phyloP scores from a whole-genome alignment of 2,113 vertebrate species.

The Cryptomyrus ogoouensis region DNA sequence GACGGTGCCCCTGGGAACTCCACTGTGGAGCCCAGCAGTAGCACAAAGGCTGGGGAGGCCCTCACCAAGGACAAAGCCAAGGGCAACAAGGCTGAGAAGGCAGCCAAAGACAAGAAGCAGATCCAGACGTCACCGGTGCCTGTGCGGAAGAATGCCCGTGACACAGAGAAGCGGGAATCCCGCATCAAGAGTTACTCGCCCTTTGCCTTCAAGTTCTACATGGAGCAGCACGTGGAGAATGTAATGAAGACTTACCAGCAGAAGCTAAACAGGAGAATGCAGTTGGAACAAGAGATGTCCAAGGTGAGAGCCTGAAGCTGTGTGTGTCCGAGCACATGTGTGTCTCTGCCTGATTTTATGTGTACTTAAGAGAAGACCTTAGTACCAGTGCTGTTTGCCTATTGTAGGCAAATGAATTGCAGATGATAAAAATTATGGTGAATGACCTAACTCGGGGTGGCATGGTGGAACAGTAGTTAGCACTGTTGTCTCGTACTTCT shows the following conservation, averaged over 20 bases:
- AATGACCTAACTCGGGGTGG: neutral
- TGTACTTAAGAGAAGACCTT: neutral
- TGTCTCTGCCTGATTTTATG: neutral
- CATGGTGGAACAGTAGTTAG: neutral
- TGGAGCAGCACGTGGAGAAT: slow-evolving; percentile 98
- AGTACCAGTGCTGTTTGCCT: neutral
- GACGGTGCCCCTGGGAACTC: slow-evolving; percentile 50
- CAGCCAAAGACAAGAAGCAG: slow-evolving; percentile 87
- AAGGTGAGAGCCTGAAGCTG: slow-evolving; percentile 62
- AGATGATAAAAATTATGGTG: neutral
- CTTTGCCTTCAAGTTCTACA: slow-evolving; percentile 97
- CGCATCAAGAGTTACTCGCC: slow-evolving; percentile 97
- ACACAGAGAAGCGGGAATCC: slow-evolving; percentile 92
- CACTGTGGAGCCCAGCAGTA: slow-evolving; percentile 45
- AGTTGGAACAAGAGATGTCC: slow-evolving; percentile 96
- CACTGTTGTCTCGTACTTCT: neutral
- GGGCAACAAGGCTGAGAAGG: slow-evolving; percentile 67
- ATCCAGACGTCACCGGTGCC: slow-evolving; percentile 95
- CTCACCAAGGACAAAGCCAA: slow-evolving; percentile 72
- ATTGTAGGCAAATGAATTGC: neutral
- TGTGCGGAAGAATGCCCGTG: slow-evolving; percentile 76
- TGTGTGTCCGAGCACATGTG: neutral
- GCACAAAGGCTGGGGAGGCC: slow-evolving; percentile 41
- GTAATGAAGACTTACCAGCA: slow-evolving; percentile 97
- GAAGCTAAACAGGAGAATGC: slow-evolving; percentile 86